A percentile compares a stretch with the other conserved stretches of the same genome.
These are phyloP conservation scores for Ophion ellenae DNA, from an alignment of 2,888 invertebrate species.

Conservation along the genomic window DNA sequence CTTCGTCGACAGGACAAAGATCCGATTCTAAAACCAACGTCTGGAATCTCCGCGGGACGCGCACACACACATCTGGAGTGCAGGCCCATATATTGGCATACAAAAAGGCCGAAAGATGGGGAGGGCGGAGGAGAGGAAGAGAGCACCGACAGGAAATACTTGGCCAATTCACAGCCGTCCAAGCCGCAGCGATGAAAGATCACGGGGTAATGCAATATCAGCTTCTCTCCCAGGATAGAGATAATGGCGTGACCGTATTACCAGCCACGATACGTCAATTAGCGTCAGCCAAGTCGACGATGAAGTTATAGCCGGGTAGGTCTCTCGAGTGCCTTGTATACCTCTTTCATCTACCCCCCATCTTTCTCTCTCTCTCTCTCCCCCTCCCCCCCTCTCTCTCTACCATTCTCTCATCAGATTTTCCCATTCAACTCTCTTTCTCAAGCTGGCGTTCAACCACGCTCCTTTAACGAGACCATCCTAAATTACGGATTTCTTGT, in stretches of 20 bases:
- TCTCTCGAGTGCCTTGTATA: slow-evolving; percentile 63
- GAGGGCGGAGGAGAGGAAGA: slow-evolving; percentile 25
- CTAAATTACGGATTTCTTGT: slow-evolving; percentile 67
- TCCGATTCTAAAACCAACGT: slow-evolving; percentile 57
- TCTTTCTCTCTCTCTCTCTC: slow-evolving; percentile 45
- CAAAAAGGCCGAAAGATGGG: slow-evolving; percentile 14
- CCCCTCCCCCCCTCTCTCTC: slow-evolving; percentile 25
- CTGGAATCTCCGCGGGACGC: slow-evolving; percentile 38
- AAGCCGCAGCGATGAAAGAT: slow-evolving; percentile 72
- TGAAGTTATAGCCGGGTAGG: slow-evolving; percentile 72
- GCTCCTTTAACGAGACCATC: slow-evolving; percentile 53
- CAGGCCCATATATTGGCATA: neutral
- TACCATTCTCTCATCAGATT: slow-evolving; percentile 42
- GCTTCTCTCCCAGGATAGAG: slow-evolving; percentile 73
- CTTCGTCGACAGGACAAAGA: slow-evolving; percentile 60
- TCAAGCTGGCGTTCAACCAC: slow-evolving; percentile 17
- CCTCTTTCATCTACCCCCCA: slow-evolving; percentile 56
- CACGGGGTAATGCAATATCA: slow-evolving; percentile 77
- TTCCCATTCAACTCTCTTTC: slow-evolving; percentile 45
- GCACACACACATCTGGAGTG: slow-evolving; percentile 19
- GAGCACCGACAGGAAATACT: slow-evolving; percentile 61
- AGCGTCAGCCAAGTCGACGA: slow-evolving; percentile 75
- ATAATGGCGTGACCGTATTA: slow-evolving; percentile 79
- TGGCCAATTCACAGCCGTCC: slow-evolving; percentile 63
- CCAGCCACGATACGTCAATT: slow-evolving; percentile 79